Evolutionary conservation across 2,113 vertebrate genomes (phyloP).

Genomic region (Rhineura floridana): DNA sequence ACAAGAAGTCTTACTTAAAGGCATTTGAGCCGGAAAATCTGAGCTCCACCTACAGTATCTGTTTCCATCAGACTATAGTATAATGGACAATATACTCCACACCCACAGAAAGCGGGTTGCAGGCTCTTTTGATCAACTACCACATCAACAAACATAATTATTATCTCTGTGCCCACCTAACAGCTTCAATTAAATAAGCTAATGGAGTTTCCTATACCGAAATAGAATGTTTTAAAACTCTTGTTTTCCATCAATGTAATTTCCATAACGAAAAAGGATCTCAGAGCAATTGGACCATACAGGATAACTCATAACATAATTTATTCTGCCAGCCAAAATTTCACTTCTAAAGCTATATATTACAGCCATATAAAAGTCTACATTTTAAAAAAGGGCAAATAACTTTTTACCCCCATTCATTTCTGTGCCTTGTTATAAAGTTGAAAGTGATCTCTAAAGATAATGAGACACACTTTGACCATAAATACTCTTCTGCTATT

Average conservation of each 20-base stretch:
- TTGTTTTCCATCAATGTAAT: neutral
- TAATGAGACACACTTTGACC: neutral
- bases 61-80: neutral
- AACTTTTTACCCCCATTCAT: neutral
- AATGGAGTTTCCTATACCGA: neutral
- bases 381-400: neutral
- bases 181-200: neutral
- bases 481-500: neutral
- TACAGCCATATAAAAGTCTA: neutral
- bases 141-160: neutral
- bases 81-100: neutral
- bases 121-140: neutral
- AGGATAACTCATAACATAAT: neutral
- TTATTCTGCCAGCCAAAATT: neutral
- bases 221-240: rapidly evolving
- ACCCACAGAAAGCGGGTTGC: neutral
- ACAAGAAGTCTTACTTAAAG: rapidly evolving
- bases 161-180: neutral
- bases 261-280: neutral
- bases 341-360: neutral
- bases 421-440: neutral
- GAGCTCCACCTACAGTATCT: neutral
- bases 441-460: neutral
- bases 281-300: neutral
- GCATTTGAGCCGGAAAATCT: neutral